phyloP scores from a whole-genome alignment of 2,797 vertebrate species.

The Gymnodraco acuticeps region DNA sequence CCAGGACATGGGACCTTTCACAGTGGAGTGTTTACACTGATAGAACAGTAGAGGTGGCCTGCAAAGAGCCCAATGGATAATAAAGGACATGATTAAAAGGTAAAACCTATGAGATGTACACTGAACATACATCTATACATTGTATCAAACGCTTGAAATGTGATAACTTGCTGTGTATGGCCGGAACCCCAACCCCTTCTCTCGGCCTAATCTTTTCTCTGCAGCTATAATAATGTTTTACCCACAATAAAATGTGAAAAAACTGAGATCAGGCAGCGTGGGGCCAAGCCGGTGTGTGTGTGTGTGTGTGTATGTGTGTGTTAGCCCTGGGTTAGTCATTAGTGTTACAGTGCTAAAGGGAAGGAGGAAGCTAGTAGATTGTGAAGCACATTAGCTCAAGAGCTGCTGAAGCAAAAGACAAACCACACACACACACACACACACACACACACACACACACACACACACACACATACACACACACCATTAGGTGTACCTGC shows the following conservation, averaged over 20 bases:
- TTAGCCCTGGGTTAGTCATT: conserved; percentile 67
- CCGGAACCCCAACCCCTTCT: neutral
- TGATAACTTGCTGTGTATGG: neutral
- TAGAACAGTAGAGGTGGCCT: no score
- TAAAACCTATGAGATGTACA: neutral
- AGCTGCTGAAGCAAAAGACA: conserved; percentile 48
- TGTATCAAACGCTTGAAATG: neutral
- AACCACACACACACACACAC: conserved; percentile 21
- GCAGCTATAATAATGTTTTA: conserved; percentile 55
- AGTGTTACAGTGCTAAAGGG: conserved; percentile 52
- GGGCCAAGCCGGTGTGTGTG: neutral
- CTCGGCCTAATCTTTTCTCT: conserved; percentile 31
- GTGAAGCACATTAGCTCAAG: conserved; percentile 68
- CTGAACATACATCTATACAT: neutral
- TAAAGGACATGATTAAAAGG: no score
- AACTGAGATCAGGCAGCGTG: conserved; percentile 22
- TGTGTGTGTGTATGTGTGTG: conserved; percentile 23
- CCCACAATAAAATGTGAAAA: conserved; percentile 41
- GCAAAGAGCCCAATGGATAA: no score
- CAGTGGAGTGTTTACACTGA: no score
- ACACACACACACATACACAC: conserved; percentile 4
- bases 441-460: conserved; percentile 14
- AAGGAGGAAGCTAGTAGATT: conserved; percentile 55
- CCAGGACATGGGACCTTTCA: no score
- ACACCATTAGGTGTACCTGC: neutral